A percentile compares a stretch with the other conserved stretches of the same genome.
Conservation (phyloP, 30 jellyfish, hydroid and myxozoan species). For the Catostylus mosaicus region DNA sequence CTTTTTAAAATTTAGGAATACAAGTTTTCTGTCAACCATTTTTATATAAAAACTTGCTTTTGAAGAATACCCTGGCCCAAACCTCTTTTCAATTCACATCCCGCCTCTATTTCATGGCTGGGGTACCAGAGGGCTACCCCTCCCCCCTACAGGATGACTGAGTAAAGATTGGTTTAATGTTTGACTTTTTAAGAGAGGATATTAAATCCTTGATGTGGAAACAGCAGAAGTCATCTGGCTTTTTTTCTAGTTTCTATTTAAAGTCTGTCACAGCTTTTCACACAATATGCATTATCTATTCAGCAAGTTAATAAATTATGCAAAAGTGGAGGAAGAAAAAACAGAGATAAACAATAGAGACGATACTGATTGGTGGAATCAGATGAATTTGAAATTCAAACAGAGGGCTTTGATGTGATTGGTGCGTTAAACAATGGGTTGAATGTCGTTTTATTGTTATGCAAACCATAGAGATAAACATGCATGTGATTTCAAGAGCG, state of each 20-base stretch:
- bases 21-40: too few relatives aligned
- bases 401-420: not conserved
- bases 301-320: constrained; percentile 3
- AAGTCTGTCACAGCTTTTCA: not conserved
- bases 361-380: constrained; percentile 8
- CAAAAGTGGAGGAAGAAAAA: not conserved
- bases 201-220: not conserved
- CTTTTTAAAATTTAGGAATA: too few relatives aligned
- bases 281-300: not conserved
- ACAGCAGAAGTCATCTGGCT: constrained; percentile 1
- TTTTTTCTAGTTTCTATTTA: not conserved
- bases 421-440: constrained; percentile 5
- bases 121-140: too few relatives aligned
- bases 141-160: too few relatives aligned
- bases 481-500: not conserved
- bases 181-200: too few relatives aligned
- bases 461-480: constrained; percentile 1
- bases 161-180: too few relatives aligned
- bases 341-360: constrained; percentile 13
- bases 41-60: too few relatives aligned
- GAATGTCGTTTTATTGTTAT: not conserved
- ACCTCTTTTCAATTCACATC: too few relatives aligned
- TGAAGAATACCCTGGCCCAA: too few relatives aligned
- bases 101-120: too few relatives aligned
- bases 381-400: not conserved